These are phyloP conservation scores for Allacma fusca DNA, from an alignment of 2,888 invertebrate species.

Conservation along the genomic window DNA sequence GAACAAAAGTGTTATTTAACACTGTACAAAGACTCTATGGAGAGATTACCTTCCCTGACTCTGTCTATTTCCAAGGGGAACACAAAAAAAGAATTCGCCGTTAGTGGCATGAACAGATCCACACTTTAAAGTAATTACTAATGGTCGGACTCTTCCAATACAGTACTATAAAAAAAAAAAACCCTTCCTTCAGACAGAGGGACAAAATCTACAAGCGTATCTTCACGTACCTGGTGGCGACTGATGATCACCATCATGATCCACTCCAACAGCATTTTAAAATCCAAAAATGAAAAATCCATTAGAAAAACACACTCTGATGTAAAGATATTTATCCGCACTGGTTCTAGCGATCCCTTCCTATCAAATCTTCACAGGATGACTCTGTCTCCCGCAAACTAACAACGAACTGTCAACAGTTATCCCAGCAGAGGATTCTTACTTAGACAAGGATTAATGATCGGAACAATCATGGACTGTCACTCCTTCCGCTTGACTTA, in stretches of 20 bases:
- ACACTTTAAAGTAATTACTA: too few relatives aligned
- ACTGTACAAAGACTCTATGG: too few relatives aligned
- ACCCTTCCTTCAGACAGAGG: too few relatives aligned
- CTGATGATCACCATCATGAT: conserved; percentile 4
- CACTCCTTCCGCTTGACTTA: conserved; percentile 7
- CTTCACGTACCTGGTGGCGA: conserved; percentile 21
- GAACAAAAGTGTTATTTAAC: background rate
- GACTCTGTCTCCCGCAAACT: background rate
- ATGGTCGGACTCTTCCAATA: too few relatives aligned
- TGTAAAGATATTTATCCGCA: background rate
- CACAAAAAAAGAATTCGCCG: too few relatives aligned
- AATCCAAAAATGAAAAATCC: conserved; percentile 16
- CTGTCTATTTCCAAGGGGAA: too few relatives aligned
- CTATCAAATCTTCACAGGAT: too few relatives aligned
- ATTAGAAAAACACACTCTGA: background rate
- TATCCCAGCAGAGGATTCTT: background rate
- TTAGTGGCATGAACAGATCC: too few relatives aligned
- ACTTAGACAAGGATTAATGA: conserved; percentile 7
- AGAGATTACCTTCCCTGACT: too few relatives aligned
- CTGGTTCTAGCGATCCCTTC: too few relatives aligned
- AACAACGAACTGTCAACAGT: conserved; percentile 11
- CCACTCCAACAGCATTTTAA: background rate
- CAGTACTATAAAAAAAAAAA: too few relatives aligned
- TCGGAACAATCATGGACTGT: conserved; percentile 4
- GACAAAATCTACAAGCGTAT: background rate